Base-by-base conservation (phyloP, 2,888 invertebrate genomes). In the Taphrorychus bicolor region DNA sequence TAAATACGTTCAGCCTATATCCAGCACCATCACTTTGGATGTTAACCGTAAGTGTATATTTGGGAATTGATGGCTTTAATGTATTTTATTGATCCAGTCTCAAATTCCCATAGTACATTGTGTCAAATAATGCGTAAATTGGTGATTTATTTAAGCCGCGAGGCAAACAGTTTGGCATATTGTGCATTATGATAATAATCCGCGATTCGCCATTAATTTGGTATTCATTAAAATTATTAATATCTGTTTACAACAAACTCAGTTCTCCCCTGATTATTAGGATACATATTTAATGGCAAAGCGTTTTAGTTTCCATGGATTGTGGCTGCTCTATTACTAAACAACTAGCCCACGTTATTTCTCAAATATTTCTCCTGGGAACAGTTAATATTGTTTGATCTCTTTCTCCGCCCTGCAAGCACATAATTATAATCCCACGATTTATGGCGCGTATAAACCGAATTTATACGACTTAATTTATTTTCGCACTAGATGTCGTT, bases 11-110 rank as follows among this genome's bases (percentile, higher is more conserved):
- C 84, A 88, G 4, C 91, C 92, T 14, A 85, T 91, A 66, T 86
- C 88, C 61, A 86, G 89, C 65, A 85, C 87, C 1, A 85, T 92
- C 71, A 86, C 87, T 4, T 84, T 92, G 75, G 89, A 92, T 78
- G 85, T 92, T 77, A 91, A 89, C 77, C 85, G 92, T 92, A 81
- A 91, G 92, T 86, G 45, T 32, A 32, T 32, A 32, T 32, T 11
- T 32, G 32, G 32, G 32, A 32, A 32, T 32, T 32, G 32, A n/a
- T n/a, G n/a, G n/a, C n/a, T n/a, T n/a, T n/a, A n/a, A n/a, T n/a
- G n/a, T 32, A 32, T 32, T 32, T 2, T 32, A 32, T 32, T 11
- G 32, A 32, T 32, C 32, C 32, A 11, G 32, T 3, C 32, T 32
- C 32, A 32, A 32, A 32, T 9, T 32, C 32, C 32, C 32, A 7